Conservation (phyloP, 2,888 invertebrate species). For the Cordylochernes scorpioides region DNA sequence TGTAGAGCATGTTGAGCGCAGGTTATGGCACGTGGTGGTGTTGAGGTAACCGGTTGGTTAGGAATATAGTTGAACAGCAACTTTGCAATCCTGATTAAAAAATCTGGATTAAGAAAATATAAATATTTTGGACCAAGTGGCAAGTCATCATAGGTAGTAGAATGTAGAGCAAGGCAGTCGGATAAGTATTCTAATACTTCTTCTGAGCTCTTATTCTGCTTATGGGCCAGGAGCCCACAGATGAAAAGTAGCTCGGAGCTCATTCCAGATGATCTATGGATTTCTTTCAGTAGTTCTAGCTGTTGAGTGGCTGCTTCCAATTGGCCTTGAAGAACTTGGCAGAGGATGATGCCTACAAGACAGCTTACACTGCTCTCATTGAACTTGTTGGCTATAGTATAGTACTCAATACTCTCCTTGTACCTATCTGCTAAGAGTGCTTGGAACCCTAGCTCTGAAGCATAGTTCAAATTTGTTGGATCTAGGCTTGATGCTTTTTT, state of each 20-base stretch:
- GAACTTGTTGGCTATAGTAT: slow-evolving; percentile 49
- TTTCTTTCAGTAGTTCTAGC: slow-evolving; percentile 53
- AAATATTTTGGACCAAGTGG: slow-evolving; percentile 49
- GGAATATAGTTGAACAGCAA: slow-evolving; percentile 42
- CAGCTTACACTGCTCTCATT: slow-evolving; percentile 56
- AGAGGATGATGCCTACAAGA: slow-evolving; percentile 44
- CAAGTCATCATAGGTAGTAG: slow-evolving; percentile 23
- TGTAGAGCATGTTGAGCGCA: slow-evolving; percentile 39
- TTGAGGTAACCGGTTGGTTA: slow-evolving; percentile 32
- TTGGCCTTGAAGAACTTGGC: slow-evolving; percentile 44
- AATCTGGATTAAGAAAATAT: slow-evolving; percentile 50
- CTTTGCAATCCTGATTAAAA: slow-evolving; percentile 45
- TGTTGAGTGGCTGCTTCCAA: slow-evolving; percentile 32
- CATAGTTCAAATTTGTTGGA: slow-evolving; percentile 36
- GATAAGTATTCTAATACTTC: slow-evolving; percentile 20
- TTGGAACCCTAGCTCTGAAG: slow-evolving; percentile 58
- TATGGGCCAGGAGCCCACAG: slow-evolving; percentile 22
- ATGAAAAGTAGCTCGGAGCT: slow-evolving; percentile 28
- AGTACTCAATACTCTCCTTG: slow-evolving; percentile 47
- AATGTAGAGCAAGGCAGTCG: slow-evolving; percentile 21
- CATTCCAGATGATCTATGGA: slow-evolving; percentile 36
- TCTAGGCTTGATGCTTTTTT: slow-evolving; percentile 48
- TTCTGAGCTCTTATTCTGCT: slow-evolving; percentile 19
- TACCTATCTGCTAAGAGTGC: slow-evolving; percentile 40
- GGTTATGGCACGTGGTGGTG: slow-evolving; percentile 26